Evolutionary conservation across 2,797 vertebrate genomes (phyloP).

Genomic region (Acanthis flammea): DNA sequence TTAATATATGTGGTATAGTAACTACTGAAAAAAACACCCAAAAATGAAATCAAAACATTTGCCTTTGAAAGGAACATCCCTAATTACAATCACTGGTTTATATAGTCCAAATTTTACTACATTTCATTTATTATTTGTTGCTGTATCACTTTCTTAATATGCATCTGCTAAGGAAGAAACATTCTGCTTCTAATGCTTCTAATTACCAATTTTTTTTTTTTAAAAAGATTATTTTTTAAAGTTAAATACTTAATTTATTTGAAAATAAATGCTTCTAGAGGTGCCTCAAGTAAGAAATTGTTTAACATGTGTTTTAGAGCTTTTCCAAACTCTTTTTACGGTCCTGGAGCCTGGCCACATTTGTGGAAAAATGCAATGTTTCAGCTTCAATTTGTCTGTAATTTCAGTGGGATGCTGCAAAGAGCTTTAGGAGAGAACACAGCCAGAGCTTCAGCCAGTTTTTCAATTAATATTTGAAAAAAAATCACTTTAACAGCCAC

Average conservation of each 20-base stretch:
- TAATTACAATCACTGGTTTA: background rate
- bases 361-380: conserved; percentile 39
- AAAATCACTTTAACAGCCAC: background rate
- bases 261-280: conserved; percentile 13
- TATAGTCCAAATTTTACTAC: background rate
- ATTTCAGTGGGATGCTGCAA: background rate
- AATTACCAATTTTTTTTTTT: background rate
- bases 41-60: background rate
- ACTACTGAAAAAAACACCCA: background rate
- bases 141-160: background rate
- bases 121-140: background rate
- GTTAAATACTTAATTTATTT: background rate
- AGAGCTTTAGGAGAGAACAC: background rate
- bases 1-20: background rate
- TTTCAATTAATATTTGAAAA: background rate
- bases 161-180: background rate
- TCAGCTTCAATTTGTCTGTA: conserved; percentile 15
- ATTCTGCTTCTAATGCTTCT: conserved; percentile 9
- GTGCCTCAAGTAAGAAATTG: conserved; percentile 33
- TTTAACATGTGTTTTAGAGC: conserved; percentile 47
- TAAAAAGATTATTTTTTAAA: background rate
- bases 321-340: conserved; percentile 30
- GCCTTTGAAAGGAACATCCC: background rate
- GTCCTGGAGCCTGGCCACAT: conserved; percentile 29
- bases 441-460: background rate